Evolutionary conservation across 2,113 vertebrate species (phyloP), one percentile per base, ranked within the genome.

Genomic region (Cariama cristata): DNA sequence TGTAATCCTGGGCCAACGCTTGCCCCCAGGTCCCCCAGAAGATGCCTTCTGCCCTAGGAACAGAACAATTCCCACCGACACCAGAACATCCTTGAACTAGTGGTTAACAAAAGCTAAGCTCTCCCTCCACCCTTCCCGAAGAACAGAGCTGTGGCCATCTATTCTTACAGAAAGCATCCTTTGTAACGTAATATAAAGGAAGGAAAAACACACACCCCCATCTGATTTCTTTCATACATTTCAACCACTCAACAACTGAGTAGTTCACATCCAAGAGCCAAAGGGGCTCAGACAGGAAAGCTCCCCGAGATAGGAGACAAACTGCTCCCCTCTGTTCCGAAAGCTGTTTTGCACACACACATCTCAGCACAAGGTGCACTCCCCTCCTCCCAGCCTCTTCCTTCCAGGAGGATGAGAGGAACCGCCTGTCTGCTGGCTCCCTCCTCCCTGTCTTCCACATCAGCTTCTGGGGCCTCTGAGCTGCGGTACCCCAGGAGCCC

Each of bases 81-180:
- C 75, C 84, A 97, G 83, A 96, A 94, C 42, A 81, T 96, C 90
- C 93, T 83, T 66, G 38, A 97, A 88, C 33, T 73, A 95, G 89
- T 24, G 21, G 62, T 9, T 96, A 90, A 92, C 77, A 87, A 93
- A 76, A 94, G 50, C 71, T 80, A 94, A 86, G 35, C 24, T 88
- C 56, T 93, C 50, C 35, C 77, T 93, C 71, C 55, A n/a, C 45
- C 72, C 79, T 92, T 90, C 80, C 72, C 0, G 1, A 74, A 42
- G 58, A 76, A 94, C 1, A 82, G 72, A 59, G 63, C 30, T 9
- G 0, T 20, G 14, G 58, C 45, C 79, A 86, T 67, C 69, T 91
- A 86, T 50, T 71, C 53, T 63, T 44, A 84, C 27, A 84, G 50
- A 96, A 81, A 83, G 30, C 84, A 93, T 93, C 68, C 49, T 90